Conservation (phyloP, 2,888 invertebrate species). For the Schizotus pectinicornis region DNA sequence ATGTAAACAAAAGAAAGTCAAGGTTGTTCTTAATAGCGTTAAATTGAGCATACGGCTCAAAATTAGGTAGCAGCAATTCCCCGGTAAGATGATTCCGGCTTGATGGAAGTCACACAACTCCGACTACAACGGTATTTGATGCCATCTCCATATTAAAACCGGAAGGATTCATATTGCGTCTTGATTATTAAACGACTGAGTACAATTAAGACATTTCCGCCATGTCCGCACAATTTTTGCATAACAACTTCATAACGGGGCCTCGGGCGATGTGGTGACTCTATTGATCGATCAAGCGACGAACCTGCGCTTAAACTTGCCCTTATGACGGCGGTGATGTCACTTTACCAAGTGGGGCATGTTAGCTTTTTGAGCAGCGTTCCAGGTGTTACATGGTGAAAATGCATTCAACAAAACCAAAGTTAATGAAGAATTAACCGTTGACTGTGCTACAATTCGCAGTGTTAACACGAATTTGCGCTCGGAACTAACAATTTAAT, state of each 20-base stretch:
- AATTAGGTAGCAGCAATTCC: too few relatives aligned
- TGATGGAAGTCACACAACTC: background rate
- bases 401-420: background rate
- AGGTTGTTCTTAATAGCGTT: too few relatives aligned
- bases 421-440: slow-evolving; percentile 11
- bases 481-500: slow-evolving; percentile 24
- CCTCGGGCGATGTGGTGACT: slow-evolving; percentile 18
- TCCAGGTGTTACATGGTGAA: background rate
- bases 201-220: slow-evolving; percentile 29
- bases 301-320: background rate
- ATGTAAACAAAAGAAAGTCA: too few relatives aligned
- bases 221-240: slow-evolving; percentile 30
- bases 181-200: slow-evolving; percentile 21
- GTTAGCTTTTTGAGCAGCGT: background rate
- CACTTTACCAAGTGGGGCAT: background rate
- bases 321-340: background rate
- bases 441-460: slow-evolving; percentile 27
- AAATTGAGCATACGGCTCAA: too few relatives aligned
- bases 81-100: too few relatives aligned
- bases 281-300: slow-evolving; percentile 26
- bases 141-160: slow-evolving; percentile 26
- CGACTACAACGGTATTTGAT: slow-evolving; percentile 21
- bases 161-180: slow-evolving; percentile 24
- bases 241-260: slow-evolving; percentile 31
- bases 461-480: slow-evolving; percentile 27